Percentiles rank a stretch among this genome's conserved stretches.
Evolutionary conservation across 2,113 vertebrate genomes (phyloP).

Genomic region (Gracilinanus agilis): DNA sequence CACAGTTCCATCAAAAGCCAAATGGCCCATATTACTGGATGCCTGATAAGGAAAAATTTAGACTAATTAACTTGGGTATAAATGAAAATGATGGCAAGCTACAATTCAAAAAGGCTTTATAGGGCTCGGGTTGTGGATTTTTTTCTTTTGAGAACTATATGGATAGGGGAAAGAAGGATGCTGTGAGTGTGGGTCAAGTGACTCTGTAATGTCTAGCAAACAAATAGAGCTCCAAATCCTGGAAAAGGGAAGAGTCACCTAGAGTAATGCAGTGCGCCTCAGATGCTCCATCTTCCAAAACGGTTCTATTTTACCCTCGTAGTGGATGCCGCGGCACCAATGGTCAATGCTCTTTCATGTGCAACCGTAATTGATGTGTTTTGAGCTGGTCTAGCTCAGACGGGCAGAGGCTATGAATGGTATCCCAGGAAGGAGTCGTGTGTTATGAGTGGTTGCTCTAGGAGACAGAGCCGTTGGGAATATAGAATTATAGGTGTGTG

Average conservation of each 20-base stretch:
- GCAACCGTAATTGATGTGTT: neutral
- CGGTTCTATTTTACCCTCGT: neutral
- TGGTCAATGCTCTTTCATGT: neutral
- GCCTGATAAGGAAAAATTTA: constrained; percentile 17
- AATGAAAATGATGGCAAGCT: constrained; percentile 6
- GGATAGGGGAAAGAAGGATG: neutral
- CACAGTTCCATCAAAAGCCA: constrained; percentile 60
- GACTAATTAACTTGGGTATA: constrained; percentile 20
- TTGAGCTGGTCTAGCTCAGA: neutral
- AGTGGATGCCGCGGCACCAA: neutral
- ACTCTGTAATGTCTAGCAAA: neutral
- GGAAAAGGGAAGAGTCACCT: neutral
- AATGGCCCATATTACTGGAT: constrained; percentile 37
- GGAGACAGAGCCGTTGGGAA: neutral
- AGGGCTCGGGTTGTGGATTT: neutral
- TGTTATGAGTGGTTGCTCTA: neutral
- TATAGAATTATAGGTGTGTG: neutral
- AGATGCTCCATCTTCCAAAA: neutral
- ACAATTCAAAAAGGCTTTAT: neutral
- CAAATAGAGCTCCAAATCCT: neutral
- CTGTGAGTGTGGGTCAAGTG: neutral
- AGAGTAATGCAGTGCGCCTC: neutral
- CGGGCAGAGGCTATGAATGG: neutral
- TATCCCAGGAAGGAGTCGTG: neutral
- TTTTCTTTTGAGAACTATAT: neutral